phyloP scores from a whole-genome alignment of 2,797 vertebrate species.

The Neosilurus hyrtlii region DNA sequence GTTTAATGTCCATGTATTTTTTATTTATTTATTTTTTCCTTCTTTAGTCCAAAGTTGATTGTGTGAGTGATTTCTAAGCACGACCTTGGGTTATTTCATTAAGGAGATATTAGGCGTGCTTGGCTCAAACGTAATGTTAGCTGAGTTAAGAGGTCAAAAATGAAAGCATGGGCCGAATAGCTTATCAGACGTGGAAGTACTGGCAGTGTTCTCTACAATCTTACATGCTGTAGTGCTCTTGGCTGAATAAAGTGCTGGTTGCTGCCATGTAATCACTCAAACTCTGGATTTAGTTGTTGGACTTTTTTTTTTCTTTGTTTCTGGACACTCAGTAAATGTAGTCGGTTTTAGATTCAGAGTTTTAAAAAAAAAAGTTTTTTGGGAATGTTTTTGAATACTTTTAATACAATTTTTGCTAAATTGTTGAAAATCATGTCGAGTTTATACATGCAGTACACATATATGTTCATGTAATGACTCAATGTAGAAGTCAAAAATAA shows the following conservation, averaged over 20 bases:
- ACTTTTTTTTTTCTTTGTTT: no score
- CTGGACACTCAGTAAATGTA: not conserved
- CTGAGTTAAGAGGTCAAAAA: slow-evolving; percentile 33
- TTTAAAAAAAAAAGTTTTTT: not conserved
- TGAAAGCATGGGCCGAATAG: slow-evolving; percentile 33
- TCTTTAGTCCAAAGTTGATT: not conserved
- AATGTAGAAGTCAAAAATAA: not conserved
- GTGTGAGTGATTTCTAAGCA: not conserved
- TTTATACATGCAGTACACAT: not conserved
- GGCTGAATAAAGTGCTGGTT: slow-evolving; percentile 28
- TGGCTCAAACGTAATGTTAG: not conserved
- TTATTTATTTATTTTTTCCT: not conserved
- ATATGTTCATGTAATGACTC: not conserved
- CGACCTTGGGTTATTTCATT: not conserved
- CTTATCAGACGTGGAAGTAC: slow-evolving; percentile 51
- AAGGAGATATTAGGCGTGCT: not conserved
- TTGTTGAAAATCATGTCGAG: not conserved
- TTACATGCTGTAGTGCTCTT: slow-evolving; percentile 48
- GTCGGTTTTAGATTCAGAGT: not conserved
- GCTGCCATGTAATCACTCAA: slow-evolving; percentile 21
- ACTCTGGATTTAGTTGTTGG: not conserved
- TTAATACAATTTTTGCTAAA: not conserved
- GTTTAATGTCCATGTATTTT: not conserved
- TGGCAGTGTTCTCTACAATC: slow-evolving; percentile 41
- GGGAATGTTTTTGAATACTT: not conserved